Base-by-base conservation (phyloP, 2,888 invertebrate species). In the Antheraea yamamai region DNA sequence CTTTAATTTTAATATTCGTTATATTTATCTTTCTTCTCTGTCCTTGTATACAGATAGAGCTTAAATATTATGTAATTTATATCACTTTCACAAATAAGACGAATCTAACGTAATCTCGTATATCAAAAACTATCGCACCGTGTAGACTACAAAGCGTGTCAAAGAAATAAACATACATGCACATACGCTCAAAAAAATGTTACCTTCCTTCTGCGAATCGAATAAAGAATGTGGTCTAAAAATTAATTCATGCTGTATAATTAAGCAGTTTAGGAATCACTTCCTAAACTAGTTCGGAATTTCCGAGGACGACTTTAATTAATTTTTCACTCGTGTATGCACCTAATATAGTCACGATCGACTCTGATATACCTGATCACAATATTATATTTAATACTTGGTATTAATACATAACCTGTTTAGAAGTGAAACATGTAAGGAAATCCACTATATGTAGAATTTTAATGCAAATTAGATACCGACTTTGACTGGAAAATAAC, bases 401-500 rank as follows among this genome's bases (percentile, higher is more conserved):
- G 64, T 30, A 64, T 30, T 30, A 66, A 66, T 20, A n/a, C 23
- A 61, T 8, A 55, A n/a, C 20, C 30, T 30, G 18, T 51, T 18
- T n/a, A 68, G 68, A 68, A 52, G 47, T 70, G 4, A 73, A 68
- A 52, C n/a, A 8, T 74, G 8, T 55, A 74, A 74, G 58, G 58
- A 58, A 68, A 74, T 70, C 68, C 35, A 55, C 52, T 74, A 74
- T 70, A 39, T 30, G 74, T 35, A 58, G 35, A 71, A 77, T 77
- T 72, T 76, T 76, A 77, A 80, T 74, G 78, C 74, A 80, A 75
- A 76, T 73, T 52, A 77, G 30, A 76, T 68, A 77, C 61, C 61
- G 71, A 70, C 55, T 70, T 66, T 76, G 55, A 75, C 80, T 79
- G 80, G 81, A 79, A 81, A 81, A 82, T 81, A 75, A 79, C 79